These are phyloP conservation scores for Wasmannia auropunctata DNA, from an alignment of 1,140 invertebrate genomes.

Conservation along the genomic window DNA sequence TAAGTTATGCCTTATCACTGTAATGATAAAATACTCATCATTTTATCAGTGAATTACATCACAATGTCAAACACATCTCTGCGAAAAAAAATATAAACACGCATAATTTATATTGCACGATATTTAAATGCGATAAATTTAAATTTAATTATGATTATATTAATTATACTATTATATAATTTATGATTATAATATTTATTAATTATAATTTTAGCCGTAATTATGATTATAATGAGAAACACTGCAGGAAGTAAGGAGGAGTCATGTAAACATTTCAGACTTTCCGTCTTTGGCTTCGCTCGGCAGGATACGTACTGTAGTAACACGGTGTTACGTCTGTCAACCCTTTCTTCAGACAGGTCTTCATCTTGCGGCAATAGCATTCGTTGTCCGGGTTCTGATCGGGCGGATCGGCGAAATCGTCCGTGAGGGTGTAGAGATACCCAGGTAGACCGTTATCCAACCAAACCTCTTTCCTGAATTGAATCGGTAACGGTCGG, in stretches of 20 bases:
- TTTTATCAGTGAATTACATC: neutral
- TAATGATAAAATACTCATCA: neutral
- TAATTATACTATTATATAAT: too few species aligned
- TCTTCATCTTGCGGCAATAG: conserved; percentile 85
- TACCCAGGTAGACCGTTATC: conserved; percentile 82
- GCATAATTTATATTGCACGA: neutral
- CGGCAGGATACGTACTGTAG: conserved; percentile 87
- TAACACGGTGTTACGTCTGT: conserved; percentile 90
- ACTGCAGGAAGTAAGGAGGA: neutral
- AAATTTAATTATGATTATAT: neutral
- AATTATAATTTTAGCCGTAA: too few species aligned
- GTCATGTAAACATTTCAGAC: neutral
- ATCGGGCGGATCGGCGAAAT: conserved; percentile 86
- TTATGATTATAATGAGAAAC: too few species aligned
- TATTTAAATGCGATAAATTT: neutral
- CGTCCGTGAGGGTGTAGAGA: conserved; percentile 84
- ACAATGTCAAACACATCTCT: neutral
- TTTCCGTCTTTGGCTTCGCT: neutral
- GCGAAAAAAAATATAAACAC: neutral
- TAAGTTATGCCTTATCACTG: neutral
- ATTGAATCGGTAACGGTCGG: conserved; percentile 87
- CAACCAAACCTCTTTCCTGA: conserved; percentile 74
- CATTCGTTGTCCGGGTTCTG: conserved; percentile 88
- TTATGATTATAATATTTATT: too few species aligned
- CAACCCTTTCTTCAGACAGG: conserved; percentile 88